These are phyloP conservation scores for Melanotaenia nigrans DNA, from an alignment of 2,797 vertebrate genomes.

Conservation along the genomic window DNA sequence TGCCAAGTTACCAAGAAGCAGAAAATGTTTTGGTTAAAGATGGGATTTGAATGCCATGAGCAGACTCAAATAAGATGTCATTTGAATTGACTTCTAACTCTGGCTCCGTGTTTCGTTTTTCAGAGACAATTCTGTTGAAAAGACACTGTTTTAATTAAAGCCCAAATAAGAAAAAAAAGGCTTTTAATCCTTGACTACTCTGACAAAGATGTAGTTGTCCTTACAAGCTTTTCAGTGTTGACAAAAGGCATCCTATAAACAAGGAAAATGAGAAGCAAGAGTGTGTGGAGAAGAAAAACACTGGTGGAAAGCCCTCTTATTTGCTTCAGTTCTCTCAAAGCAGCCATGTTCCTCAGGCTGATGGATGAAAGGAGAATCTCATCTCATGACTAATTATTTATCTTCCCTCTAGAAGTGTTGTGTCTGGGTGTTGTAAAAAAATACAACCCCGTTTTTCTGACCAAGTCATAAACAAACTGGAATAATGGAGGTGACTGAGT, in stretches of 20 bases:
- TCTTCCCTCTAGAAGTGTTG: slow-evolving; percentile 63
- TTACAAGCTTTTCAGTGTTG: slow-evolving; percentile 36
- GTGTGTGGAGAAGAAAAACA: slow-evolving; percentile 41
- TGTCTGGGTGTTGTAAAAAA: slow-evolving; percentile 61
- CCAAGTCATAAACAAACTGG: slow-evolving; percentile 62
- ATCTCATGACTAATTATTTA: slow-evolving; percentile 76
- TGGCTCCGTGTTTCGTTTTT: slow-evolving; percentile 21
- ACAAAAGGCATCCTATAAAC: slow-evolving; percentile 45
- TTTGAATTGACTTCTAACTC: slow-evolving; percentile 28
- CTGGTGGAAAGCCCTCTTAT: slow-evolving; percentile 54
- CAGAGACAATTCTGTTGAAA: slow-evolving; percentile 21
- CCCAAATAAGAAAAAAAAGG: background rate
- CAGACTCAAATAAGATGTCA: slow-evolving; percentile 12
- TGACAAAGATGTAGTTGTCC: slow-evolving; percentile 43
- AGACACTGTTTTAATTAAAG: slow-evolving; percentile 28
- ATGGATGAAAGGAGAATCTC: slow-evolving; percentile 71
- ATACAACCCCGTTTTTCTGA: slow-evolving; percentile 50
- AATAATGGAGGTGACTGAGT: slow-evolving; percentile 48
- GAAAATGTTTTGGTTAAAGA: background rate
- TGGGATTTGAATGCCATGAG: slow-evolving; percentile 12
- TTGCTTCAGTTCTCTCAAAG: slow-evolving; percentile 46
- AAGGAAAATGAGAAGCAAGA: slow-evolving; percentile 43
- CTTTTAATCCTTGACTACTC: slow-evolving; percentile 34
- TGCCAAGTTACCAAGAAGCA: background rate
- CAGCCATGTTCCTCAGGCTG: slow-evolving; percentile 65